Percentiles rank a stretch among this genome's conserved stretches.
These are phyloP conservation scores for Solenopsis fugax DNA, from an alignment of 1,140 invertebrate genomes.

Conservation along the genomic window DNA sequence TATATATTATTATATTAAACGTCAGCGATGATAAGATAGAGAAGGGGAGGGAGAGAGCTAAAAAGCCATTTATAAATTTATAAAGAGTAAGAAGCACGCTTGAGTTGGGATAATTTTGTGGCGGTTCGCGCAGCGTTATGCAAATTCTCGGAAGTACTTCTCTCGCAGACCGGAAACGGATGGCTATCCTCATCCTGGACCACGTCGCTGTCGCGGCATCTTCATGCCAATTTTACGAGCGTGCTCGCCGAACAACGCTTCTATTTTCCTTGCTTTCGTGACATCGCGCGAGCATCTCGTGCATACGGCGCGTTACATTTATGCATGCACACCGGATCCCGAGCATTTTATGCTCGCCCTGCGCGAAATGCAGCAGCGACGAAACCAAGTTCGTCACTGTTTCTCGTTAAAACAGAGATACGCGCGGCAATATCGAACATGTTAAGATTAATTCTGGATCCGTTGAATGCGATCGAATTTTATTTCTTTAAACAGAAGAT, in stretches of 20 bases:
- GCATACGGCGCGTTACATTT: conserved; percentile 38
- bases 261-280: conserved; percentile 49
- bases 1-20: neutral
- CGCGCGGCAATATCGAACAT: conserved; percentile 12
- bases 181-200: conserved; percentile 14
- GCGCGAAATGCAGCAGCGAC: conserved; percentile 23
- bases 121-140: conserved; percentile 43
- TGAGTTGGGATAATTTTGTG: conserved; percentile 40
- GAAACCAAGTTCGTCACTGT: conserved; percentile 26
- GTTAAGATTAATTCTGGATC: conserved; percentile 7
- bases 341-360: conserved; percentile 42
- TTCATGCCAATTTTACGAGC: conserved; percentile 60
- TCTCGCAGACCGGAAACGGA: conserved; percentile 45
- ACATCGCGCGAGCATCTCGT: conserved; percentile 14
- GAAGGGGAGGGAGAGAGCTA: no score
- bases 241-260: conserved; percentile 45
- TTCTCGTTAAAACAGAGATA: conserved; percentile 46
- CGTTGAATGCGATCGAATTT: neutral
- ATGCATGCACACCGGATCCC: conserved; percentile 40
- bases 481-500: neutral
- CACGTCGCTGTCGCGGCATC: conserved; percentile 47
- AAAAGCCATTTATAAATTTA: conserved; percentile 42
- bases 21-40: neutral
- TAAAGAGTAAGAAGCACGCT: conserved; percentile 40
- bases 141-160: conserved; percentile 35